A percentile compares a stretch with the other conserved stretches of the same genome.
Conservation (phyloP, 2,113 vertebrate genomes). For the Melospiza georgiana region DNA sequence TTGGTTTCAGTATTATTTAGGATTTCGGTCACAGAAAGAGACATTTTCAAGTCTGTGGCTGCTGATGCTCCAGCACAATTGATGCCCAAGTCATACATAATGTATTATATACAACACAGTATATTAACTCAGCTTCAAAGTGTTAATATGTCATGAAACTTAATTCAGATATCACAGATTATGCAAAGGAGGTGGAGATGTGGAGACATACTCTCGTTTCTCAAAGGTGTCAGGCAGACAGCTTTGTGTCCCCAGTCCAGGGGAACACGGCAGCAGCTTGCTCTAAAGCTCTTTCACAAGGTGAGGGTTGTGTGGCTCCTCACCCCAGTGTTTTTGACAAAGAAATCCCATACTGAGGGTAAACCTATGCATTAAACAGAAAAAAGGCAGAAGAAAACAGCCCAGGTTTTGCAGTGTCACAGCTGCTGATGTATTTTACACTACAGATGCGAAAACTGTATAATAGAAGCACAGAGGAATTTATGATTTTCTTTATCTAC, state of each 20-base stretch:
- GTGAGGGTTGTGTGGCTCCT: not conserved
- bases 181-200: slow-evolving; percentile 55
- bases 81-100: slow-evolving; percentile 67
- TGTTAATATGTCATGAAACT: slow-evolving; percentile 71
- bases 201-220: slow-evolving; percentile 48
- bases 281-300: not conserved
- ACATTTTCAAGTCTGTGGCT: slow-evolving; percentile 41
- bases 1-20: slow-evolving; percentile 45
- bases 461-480: not conserved
- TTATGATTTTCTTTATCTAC: not conserved
- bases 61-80: slow-evolving; percentile 32
- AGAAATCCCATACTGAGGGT: not conserved
- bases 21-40: slow-evolving; percentile 30
- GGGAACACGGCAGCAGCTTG: not conserved
- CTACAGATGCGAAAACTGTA: not conserved
- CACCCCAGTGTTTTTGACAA: not conserved
- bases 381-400: not conserved
- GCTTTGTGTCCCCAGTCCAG: not conserved
- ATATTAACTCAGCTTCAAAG: slow-evolving; percentile 73
- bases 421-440: not conserved
- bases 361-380: not conserved
- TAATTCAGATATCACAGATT: slow-evolving; percentile 70
- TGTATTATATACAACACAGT: slow-evolving; percentile 55
- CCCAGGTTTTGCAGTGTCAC: not conserved
- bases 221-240: slow-evolving; percentile 48